Conservation (phyloP, 1,140 invertebrate species). For the Leptinotarsa texana region DNA sequence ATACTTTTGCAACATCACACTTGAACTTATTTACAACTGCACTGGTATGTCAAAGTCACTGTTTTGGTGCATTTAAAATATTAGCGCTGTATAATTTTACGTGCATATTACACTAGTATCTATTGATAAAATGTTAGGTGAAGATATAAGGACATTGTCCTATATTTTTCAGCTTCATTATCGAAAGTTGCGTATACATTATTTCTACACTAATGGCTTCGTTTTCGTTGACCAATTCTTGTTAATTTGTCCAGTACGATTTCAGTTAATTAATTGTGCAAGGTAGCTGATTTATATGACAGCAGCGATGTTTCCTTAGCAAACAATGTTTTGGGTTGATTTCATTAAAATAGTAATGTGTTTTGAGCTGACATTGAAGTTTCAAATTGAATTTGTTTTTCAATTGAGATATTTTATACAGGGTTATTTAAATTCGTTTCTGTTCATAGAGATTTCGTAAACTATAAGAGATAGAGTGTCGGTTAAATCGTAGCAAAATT, state of each 20-base stretch:
- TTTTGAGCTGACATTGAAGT: too few species aligned
- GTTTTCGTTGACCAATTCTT: conserved; percentile 1
- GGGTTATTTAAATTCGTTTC: too few species aligned
- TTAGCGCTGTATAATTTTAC: not conserved
- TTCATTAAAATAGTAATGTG: too few species aligned
- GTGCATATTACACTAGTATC: not conserved
- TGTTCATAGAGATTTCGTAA: too few species aligned
- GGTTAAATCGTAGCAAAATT: too few species aligned
- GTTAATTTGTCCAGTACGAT: not conserved
- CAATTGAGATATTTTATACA: too few species aligned
- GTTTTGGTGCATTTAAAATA: not conserved
- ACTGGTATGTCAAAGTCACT: not conserved
- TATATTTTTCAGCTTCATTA: conserved; percentile 1
- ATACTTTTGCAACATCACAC: not conserved
- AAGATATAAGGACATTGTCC: conserved; percentile 5
- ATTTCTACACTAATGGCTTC: conserved; percentile 3
- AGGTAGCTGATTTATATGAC: too few species aligned
- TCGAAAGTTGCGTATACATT: not conserved
- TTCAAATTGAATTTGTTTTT: too few species aligned
- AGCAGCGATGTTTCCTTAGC: too few species aligned
- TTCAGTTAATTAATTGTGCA: not conserved
- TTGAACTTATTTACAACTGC: not conserved
- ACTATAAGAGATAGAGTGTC: too few species aligned
- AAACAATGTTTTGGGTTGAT: too few species aligned
- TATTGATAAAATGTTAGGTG: not conserved